Conservation (phyloP, 2,113 vertebrate genomes). For the Psilopsiagon aurifrons region DNA sequence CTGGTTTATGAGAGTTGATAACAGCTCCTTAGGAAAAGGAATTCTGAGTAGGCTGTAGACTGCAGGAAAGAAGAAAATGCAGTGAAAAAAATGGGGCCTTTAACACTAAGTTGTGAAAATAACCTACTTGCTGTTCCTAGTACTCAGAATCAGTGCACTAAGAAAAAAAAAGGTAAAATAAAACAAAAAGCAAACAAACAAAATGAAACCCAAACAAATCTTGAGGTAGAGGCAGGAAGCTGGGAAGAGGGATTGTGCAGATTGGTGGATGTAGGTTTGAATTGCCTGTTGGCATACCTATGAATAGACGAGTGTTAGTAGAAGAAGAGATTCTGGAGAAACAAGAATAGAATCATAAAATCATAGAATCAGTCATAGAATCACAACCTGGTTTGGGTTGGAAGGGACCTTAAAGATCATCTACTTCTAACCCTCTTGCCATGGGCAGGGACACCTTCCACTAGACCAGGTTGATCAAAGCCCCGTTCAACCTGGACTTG, state of each 20-base stretch:
- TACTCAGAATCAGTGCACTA: neutral
- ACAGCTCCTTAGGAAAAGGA: neutral
- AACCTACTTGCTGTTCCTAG: neutral
- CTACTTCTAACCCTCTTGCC: neutral
- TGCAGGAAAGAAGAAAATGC: neutral
- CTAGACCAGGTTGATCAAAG: neutral
- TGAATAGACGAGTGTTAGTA: neutral
- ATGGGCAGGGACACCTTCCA: neutral
- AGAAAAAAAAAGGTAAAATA: neutral
- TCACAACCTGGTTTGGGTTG: neutral
- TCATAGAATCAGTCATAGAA: neutral
- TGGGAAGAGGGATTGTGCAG: neutral
- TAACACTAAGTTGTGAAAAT: neutral
- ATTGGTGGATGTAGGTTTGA: neutral
- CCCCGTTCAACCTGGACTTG: neutral
- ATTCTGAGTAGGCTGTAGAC: neutral
- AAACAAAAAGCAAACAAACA: neutral
- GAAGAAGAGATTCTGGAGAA: neutral
- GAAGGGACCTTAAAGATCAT: neutral
- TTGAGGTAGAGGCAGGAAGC: neutral
- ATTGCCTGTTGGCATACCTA: accelerated
- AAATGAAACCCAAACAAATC: neutral
- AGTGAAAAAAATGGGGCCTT: neutral
- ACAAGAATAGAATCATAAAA: neutral
- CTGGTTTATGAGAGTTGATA: neutral